phyloP scores from a whole-genome alignment of 2,888 invertebrate genomes.

The Acanthacorydalis orientalis region DNA sequence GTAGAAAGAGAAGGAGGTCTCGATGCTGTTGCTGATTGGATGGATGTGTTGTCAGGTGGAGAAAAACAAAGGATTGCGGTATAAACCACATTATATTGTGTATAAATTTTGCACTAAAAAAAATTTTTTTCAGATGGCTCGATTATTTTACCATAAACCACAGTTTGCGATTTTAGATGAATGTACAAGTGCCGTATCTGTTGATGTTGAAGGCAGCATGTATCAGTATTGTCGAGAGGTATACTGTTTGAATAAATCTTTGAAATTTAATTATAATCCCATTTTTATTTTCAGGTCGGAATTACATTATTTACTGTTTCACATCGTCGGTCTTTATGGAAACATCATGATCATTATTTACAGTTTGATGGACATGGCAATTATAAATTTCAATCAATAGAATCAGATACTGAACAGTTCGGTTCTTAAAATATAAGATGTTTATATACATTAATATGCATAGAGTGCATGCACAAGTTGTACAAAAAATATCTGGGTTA shows the following conservation, averaged over 20 bases:
- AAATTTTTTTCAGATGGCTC: constrained; percentile 56
- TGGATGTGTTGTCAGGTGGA: constrained; percentile 94
- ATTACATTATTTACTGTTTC: constrained; percentile 96
- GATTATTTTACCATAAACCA: constrained; percentile 91
- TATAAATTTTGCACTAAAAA: background rate
- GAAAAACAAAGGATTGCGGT: constrained; percentile 96
- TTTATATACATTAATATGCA: background rate
- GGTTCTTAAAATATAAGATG: constrained; percentile 41
- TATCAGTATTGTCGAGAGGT: constrained; percentile 83
- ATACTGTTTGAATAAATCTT: constrained; percentile 9
- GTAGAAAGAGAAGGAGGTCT: constrained; percentile 72
- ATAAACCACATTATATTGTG: background rate
- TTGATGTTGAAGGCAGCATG: constrained; percentile 96
- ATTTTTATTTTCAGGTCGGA: constrained; percentile 30
- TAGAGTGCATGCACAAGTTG: no score
- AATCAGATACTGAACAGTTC: constrained; percentile 74
- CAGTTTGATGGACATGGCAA: constrained; percentile 92
- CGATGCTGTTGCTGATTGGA: constrained; percentile 94
- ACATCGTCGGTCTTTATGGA: constrained; percentile 93
- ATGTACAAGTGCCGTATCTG: constrained; percentile 96
- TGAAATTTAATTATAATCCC: background rate
- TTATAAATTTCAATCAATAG: constrained; percentile 75
- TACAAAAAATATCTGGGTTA: no score
- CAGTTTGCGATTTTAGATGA: constrained; percentile 98
- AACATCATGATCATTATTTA: constrained; percentile 89